phyloP scores from a whole-genome alignment of 2,888 invertebrate genomes.

The Acanthococcus lagerstroemiae region DNA sequence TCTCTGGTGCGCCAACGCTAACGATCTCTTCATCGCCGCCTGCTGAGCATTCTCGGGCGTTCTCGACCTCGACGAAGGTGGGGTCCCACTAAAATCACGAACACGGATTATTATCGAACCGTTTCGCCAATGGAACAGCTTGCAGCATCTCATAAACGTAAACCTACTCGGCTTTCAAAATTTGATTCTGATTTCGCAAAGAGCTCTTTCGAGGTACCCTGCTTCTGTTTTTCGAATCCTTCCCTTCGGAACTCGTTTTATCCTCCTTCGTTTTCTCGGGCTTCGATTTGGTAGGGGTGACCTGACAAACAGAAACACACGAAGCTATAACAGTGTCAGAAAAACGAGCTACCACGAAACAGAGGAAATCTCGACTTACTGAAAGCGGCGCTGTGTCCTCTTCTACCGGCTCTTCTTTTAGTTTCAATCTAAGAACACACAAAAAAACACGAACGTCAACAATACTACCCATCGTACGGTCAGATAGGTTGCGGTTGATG shows the following conservation, averaged over 20 bases:
- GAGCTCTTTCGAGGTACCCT: no score
- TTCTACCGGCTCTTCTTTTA: neutral
- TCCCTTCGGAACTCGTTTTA: neutral
- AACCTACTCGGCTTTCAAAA: no score
- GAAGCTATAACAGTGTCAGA: neutral
- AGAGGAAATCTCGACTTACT: no score
- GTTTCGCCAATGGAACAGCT: no score
- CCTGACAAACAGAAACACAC: no score
- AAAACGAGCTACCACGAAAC: no score
- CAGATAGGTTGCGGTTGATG: neutral
- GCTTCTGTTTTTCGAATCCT: neutral
- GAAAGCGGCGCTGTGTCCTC: neutral
- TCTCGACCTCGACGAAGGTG: neutral
- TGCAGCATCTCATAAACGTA: no score
- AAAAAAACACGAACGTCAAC: neutral
- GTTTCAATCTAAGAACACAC: neutral
- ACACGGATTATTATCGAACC: no score
- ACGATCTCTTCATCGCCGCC: slow-evolving; percentile 3
- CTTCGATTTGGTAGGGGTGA: no score
- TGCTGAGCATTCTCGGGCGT: neutral
- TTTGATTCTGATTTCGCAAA: neutral
- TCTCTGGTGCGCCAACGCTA: neutral
- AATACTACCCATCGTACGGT: no score
- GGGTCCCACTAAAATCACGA: no score
- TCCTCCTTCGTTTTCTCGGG: neutral